Evolutionary conservation across 2,113 vertebrate genomes (phyloP), one percentile per base, ranked within the genome.

Genomic region (Sitta europaea): DNA sequence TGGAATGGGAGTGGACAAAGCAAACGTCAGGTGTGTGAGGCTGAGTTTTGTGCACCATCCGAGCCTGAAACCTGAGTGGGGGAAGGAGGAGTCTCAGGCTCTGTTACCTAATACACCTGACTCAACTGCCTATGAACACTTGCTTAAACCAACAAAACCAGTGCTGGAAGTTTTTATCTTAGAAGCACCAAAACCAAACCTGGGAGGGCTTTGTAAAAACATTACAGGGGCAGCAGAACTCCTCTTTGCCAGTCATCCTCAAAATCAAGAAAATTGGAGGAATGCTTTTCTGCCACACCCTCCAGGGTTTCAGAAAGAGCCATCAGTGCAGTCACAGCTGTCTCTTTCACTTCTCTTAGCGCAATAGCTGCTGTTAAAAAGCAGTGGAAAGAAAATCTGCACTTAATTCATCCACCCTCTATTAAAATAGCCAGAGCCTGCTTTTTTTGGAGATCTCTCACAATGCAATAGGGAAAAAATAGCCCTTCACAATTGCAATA

Each of bases 1-100:
- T 92, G 99, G 99, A 45, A 99, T 99, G 99, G 99, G 99, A 71
- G 99, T 99, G 66, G 99, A 99, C 98, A 99, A 99, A 96, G 98
- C 99, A 43, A 99, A 99, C 0, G 99, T 99, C 96, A 99, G 99
- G 99, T 99, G 59, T 97, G 97, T 84, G 68, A 59, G 55, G 38
- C 85, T 77, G 53, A 48, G 45, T 24, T 12, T 80, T 71, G 50
- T 40, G 68, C 13, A 43, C 68, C 12, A 80, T 42, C 27, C 31
- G 58, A 76, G 42, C 11, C 63, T 91, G 91, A 94, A 88, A 96
- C 51, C 51, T 82, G 87, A 93, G 78, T 35, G 29, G 23, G 40
- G 47, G 67, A 67, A 88, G 38, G 62, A 47, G 51, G 55, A 80
- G 13, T 14, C 45, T 91, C 33, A 12, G 38, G 62, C n/a, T 73